Percentiles rank a stretch among this genome's conserved stretches.
Evolutionary conservation across 2,113 vertebrate species (phyloP).

Genomic region (Hirundichthys speculiger): DNA sequence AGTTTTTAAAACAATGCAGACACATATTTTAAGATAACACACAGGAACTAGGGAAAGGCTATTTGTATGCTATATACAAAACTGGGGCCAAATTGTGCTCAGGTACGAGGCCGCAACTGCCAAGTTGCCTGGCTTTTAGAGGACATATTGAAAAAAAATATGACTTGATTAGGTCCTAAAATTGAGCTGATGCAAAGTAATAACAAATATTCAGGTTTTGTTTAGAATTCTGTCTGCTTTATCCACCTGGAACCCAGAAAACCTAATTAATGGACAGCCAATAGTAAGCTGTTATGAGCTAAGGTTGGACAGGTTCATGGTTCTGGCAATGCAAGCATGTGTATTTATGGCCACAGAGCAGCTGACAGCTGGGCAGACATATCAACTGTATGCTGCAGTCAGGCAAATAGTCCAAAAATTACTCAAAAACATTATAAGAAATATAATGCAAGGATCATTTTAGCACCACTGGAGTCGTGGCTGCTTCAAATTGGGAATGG

Average conservation of each 20-base stretch:
- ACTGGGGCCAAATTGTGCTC: slow-evolving; percentile 65
- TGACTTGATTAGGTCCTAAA: slow-evolving; percentile 44
- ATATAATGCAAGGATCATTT: slow-evolving; percentile 50
- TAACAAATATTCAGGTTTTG: slow-evolving; percentile 51
- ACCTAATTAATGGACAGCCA: slow-evolving; percentile 43
- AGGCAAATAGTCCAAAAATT: slow-evolving; percentile 45
- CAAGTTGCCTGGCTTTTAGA: slow-evolving; percentile 50
- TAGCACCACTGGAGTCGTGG: slow-evolving; percentile 39
- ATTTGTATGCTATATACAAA: slow-evolving; percentile 76
- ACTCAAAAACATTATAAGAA: slow-evolving; percentile 36
- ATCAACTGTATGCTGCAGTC: slow-evolving; percentile 42
- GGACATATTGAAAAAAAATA: slow-evolving; percentile 34
- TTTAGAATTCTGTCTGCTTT: slow-evolving; percentile 38
- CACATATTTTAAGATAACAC: slow-evolving; percentile 80
- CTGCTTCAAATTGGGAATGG: slow-evolving; percentile 34
- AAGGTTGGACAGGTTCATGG: slow-evolving; percentile 52
- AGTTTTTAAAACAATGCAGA: slow-evolving; percentile 81
- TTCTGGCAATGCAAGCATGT: slow-evolving; percentile 41
- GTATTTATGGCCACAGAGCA: slow-evolving; percentile 61
- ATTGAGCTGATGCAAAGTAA: slow-evolving; percentile 55
- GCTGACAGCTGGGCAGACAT: slow-evolving; percentile 61
- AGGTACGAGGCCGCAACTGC: slow-evolving; percentile 47
- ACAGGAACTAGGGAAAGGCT: slow-evolving; percentile 65
- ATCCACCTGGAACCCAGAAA: slow-evolving; percentile 37
- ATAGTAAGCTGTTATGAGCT: slow-evolving; percentile 27